Base-by-base conservation (phyloP, 2,888 invertebrate species). In the Himalopsyche anomala region DNA sequence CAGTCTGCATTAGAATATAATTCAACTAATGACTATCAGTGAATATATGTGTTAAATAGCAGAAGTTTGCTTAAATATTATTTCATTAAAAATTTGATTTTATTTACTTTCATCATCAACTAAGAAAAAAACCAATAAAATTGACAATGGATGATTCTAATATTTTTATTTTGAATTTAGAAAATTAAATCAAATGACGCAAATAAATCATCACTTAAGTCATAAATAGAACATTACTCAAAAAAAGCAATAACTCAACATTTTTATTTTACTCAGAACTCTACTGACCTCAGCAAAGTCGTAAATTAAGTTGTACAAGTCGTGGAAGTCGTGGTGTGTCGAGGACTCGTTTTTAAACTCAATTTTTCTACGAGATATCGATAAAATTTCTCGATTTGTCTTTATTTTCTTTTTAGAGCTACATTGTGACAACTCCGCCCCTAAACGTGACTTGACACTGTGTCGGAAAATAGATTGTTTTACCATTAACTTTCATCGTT, bases 301-400 rank as follows among this genome's bases (percentile, higher is more conserved):
- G 36, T 74, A 74, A 74, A 74, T 74, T 74, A 74, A 74, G 74
- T 74, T 74, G 28, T 74, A 9, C 3, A 36, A 38, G 36, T 74
- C 38, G 19, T 74, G 38, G 12, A 36, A 38, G 36, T 38, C 38
- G 19, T 74, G 38, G 2, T 38, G 15, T 74, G 74, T 74, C 74
- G 36, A 2, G 36, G n/a, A 36, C 36, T 74, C 74, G 38, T 74
- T 74, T 74, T 74, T 74, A 74, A 74, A 74, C 74, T 74, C 28
- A 38, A 15, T 74, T 74, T 74, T 15, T 74, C 38, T 12, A 15
- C 74, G 15, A 74, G 74, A 74, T 74, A 74, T 74, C 74, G 74
- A 74, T 74, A 15, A 74, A 36, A 74, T 74, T 74, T 74, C 12
- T 2, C 74, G 19, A 74, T 74, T 74, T 38, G 74, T 74, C 74